Conservation (phyloP, 2,888 invertebrate species). For the Copidosoma aretas region DNA sequence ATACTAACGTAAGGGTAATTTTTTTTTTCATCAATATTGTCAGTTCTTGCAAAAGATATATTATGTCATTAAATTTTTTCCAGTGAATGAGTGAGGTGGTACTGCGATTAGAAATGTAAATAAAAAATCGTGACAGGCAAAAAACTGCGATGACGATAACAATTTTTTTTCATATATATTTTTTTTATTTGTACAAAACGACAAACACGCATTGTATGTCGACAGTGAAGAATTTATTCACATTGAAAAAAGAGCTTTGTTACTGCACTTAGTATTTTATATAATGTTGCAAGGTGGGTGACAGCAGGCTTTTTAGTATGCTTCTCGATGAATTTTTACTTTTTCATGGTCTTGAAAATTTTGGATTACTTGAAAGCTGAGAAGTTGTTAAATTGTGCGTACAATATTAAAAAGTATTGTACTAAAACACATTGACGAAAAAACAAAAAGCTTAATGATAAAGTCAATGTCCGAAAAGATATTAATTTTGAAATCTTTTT, state of each 20-base stretch:
- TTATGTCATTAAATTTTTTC: constrained; percentile 35
- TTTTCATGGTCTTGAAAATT: constrained; percentile 37
- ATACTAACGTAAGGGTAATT: constrained; percentile 8
- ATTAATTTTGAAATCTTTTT: constrained; percentile 19
- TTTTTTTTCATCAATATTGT: constrained; percentile 21
- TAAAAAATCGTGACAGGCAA: constrained; percentile 21
- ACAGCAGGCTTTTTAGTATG: constrained; percentile 30
- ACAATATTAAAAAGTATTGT: constrained; percentile 33
- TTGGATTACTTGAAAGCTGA: constrained; percentile 20
- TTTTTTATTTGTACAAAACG: constrained; percentile 45
- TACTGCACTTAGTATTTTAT: constrained; percentile 32
- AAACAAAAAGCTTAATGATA: constrained; percentile 23
- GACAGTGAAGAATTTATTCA: constrained; percentile 42
- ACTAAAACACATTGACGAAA: constrained; percentile 27
- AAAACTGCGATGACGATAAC: too few relatives aligned
- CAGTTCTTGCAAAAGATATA: constrained; percentile 21
- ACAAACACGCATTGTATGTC: constrained; percentile 44
- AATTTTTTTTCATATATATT: constrained; percentile 28
- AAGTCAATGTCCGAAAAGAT: constrained; percentile 12
- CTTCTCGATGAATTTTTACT: constrained; percentile 39
- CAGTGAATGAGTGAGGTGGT: constrained; percentile 3
- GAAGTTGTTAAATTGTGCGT: constrained; percentile 31
- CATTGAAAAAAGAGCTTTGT: constrained; percentile 38
- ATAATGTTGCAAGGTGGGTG: constrained; percentile 24
- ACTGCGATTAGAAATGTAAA: constrained; percentile 34